Base-by-base conservation (phyloP, 2,797 vertebrate species). In the Hyperoplus immaculatus region DNA sequence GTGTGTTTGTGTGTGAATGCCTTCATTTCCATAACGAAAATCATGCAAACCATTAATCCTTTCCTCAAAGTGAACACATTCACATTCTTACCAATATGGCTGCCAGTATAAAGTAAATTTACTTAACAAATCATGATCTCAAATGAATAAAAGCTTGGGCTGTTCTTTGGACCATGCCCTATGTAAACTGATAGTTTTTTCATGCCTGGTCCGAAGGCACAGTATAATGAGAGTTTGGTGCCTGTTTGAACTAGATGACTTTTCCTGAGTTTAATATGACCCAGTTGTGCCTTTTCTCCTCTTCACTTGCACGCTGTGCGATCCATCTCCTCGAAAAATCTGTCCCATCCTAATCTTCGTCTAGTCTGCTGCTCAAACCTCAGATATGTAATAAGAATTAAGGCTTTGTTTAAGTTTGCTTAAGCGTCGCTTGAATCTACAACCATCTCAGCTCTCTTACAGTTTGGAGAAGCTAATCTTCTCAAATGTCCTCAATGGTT, bases 321-420 rank as follows among this genome's bases (percentile, higher is more conserved):
- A 60, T 81, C 73, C 76, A 73, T 77, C 72, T 57, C n/a, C 47
- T 72, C 72, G 64, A 84, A 89, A 89, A 90, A 90, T 92, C 81
- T 83, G 72, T 75, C 81, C 21, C 5, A 56, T 75, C 72, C 61
- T 87, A 90, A 88, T 87, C 84, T 76, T 87, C 69, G 79, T 88
- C 62, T 75, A 67, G 83, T 67, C 72, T n/a, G 39, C 78, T 77
- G 47, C 64, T 54, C 57, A 76, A 82, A 89, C 56, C 60, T 64
- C 45, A 6, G n/a, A 68, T 74, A 83, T 67, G 77, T 78, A 77
- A 86, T 80, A 86, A 87, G 78, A 91, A 89, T 65, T 77, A 70
- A 78, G 80, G 47, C 88, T 92, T 94, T 92, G 90, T 93, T 85
- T 83, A 64, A 85, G 53, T 88, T 84, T 72, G 51, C 70, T 65